Evolutionary conservation across 1,140 invertebrate genomes (phyloP).

Genomic region (Pseudomyrmex cubaensis): DNA sequence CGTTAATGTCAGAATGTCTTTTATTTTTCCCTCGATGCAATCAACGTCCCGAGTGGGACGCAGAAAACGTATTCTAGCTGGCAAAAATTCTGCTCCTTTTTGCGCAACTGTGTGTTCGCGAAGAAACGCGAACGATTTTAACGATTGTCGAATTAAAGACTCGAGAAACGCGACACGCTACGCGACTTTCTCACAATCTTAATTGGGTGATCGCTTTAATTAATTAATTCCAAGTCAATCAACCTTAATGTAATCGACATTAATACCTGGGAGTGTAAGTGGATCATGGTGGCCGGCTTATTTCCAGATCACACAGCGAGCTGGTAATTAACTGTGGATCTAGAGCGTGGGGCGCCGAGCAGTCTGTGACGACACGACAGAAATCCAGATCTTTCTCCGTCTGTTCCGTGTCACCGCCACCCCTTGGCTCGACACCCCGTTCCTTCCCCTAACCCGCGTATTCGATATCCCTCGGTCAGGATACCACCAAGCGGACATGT

Average conservation of each 20-base stretch:
- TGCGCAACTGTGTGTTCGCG: too few relatives aligned
- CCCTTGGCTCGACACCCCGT: conserved; percentile 50
- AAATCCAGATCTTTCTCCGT: conserved; percentile 64
- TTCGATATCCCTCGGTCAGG: conserved; percentile 45
- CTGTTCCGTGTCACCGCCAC: conserved; percentile 20
- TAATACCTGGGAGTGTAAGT: conserved; percentile 26
- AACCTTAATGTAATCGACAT: conserved; percentile 22
- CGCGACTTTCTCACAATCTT: too few relatives aligned
- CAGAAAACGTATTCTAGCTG: not conserved
- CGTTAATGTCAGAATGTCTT: not conserved
- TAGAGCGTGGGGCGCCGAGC: conserved; percentile 77
- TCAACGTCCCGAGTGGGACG: not conserved
- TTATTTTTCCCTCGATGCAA: not conserved
- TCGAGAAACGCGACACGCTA: too few relatives aligned
- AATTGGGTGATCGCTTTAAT: too few relatives aligned
- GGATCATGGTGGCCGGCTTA: not conserved
- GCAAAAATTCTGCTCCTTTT: not conserved
- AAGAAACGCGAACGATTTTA: too few relatives aligned
- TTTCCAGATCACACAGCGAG: conserved; percentile 41
- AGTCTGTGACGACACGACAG: conserved; percentile 75
- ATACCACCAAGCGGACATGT: not conserved
- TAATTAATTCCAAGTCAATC: not conserved
- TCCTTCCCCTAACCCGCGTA: not conserved
- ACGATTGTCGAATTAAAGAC: not conserved
- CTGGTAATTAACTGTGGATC: conserved; percentile 61